Conservation (phyloP, 2,888 invertebrate species). For the Parascotia fuliginaria region DNA sequence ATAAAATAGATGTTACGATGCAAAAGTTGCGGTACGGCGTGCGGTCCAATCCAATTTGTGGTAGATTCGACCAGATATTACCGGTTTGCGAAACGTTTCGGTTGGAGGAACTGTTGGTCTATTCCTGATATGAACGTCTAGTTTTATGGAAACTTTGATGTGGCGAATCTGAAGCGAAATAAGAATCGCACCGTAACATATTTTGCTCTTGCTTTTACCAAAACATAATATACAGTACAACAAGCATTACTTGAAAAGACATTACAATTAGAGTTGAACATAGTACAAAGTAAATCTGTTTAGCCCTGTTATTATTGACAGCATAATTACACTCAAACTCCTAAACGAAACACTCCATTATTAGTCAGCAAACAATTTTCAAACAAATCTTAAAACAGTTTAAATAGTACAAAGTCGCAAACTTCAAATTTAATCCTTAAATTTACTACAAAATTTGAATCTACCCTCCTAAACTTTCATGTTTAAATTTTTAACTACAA, state of each 20-base stretch:
- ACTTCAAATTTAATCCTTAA: too few species aligned
- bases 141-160: background rate
- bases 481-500: slow-evolving; percentile 6
- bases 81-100: slow-evolving; percentile 48
- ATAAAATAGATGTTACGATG: slow-evolving; percentile 54
- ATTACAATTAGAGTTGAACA: too few species aligned
- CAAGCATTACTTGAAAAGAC: too few species aligned
- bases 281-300: too few species aligned
- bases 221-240: background rate
- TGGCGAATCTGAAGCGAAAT: background rate
- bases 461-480: background rate
- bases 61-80: slow-evolving; percentile 67
- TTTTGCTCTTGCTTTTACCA: background rate
- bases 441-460: background rate
- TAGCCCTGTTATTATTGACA: too few species aligned
- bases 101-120: slow-evolving; percentile 14
- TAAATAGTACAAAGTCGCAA: background rate
- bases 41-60: slow-evolving; percentile 72
- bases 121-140: slow-evolving; percentile 6
- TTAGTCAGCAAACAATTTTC: background rate
- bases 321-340: too few species aligned
- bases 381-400: background rate
- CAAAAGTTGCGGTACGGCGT: slow-evolving; percentile 56
- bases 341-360: too few species aligned
- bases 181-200: background rate